Evolutionary conservation across 2,888 invertebrate species (phyloP).

Genomic region (Desoria tigrina): DNA sequence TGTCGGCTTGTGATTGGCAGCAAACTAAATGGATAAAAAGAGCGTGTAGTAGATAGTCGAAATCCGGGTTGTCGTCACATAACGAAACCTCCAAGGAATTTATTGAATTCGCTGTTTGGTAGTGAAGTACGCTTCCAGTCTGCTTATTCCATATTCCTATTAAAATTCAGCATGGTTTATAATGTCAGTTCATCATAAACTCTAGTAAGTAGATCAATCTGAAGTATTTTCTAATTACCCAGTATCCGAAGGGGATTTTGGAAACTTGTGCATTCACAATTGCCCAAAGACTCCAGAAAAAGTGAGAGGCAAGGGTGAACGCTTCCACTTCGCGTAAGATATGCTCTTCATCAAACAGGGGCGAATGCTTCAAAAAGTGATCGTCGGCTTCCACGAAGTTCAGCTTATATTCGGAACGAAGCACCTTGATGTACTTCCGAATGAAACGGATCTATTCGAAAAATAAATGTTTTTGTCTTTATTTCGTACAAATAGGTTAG

Average conservation of each 20-base stretch:
- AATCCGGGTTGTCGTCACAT: neutral
- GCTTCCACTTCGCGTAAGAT: constrained; percentile 76
- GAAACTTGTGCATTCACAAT: constrained; percentile 83
- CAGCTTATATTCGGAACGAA: constrained; percentile 58
- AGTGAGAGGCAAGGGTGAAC: constrained; percentile 83
- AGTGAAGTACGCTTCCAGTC: constrained; percentile 66
- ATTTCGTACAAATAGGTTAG: neutral
- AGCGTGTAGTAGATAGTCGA: no score
- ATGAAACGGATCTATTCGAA: constrained; percentile 59
- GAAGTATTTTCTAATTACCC: no score
- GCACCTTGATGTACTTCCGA: constrained; percentile 63
- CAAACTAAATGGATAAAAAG: no score
- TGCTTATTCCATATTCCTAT: constrained; percentile 69
- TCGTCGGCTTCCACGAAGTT: constrained; percentile 53
- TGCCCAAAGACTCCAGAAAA: constrained; percentile 94
- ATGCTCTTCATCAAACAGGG: constrained; percentile 61
- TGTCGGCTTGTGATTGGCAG: no score
- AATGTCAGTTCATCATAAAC: no score
- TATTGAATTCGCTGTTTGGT: constrained; percentile 53
- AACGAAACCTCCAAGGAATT: neutral
- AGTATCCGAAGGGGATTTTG: constrained; percentile 90
- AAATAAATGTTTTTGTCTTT: constrained; percentile 25
- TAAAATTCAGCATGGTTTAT: constrained; percentile 6
- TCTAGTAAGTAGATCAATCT: no score
- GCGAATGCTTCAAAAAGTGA: constrained; percentile 55